Evolutionary conservation across 2,797 vertebrate species (phyloP).

Genomic region (Mycteria americana): DNA sequence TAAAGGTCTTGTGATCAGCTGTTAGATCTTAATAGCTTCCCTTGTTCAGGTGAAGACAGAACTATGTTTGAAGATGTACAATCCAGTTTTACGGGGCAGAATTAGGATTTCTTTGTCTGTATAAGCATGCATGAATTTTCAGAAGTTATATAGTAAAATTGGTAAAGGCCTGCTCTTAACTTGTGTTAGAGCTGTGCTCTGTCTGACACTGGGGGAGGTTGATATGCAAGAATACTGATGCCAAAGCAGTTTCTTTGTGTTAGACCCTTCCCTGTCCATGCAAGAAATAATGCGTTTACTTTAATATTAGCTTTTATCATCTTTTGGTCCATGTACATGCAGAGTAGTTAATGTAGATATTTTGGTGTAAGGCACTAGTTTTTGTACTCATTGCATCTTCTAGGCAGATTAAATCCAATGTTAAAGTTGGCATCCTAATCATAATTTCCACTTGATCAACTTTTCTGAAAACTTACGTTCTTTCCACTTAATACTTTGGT

Average conservation of each 20-base stretch:
- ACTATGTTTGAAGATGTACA: not conserved
- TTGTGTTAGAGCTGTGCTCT: not conserved
- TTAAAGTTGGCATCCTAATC: not conserved
- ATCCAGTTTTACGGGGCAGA: not conserved
- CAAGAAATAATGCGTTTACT: not conserved
- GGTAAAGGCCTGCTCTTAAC: not conserved
- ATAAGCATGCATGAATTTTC: not conserved
- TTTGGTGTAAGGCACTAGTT: not conserved
- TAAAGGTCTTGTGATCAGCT: not conserved
- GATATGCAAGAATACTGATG: not conserved
- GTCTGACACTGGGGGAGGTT: rapidly evolving
- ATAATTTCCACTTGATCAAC: not conserved
- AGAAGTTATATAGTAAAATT: not conserved
- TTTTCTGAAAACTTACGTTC: not conserved
- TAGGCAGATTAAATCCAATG: not conserved
- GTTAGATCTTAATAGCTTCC: not conserved
- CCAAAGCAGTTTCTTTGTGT: not conserved
- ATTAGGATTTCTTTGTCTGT: not conserved
- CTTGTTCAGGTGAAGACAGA: not conserved
- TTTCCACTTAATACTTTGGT: not conserved
- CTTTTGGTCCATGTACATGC: rapidly evolving
- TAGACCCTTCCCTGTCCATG: not conserved
- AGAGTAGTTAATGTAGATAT: not conserved
- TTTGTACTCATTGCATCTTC: not conserved
- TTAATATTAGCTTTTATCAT: not conserved